These are phyloP conservation scores for Nixonia krombeini DNA, from an alignment of 1,140 invertebrate species.

Conservation along the genomic window DNA sequence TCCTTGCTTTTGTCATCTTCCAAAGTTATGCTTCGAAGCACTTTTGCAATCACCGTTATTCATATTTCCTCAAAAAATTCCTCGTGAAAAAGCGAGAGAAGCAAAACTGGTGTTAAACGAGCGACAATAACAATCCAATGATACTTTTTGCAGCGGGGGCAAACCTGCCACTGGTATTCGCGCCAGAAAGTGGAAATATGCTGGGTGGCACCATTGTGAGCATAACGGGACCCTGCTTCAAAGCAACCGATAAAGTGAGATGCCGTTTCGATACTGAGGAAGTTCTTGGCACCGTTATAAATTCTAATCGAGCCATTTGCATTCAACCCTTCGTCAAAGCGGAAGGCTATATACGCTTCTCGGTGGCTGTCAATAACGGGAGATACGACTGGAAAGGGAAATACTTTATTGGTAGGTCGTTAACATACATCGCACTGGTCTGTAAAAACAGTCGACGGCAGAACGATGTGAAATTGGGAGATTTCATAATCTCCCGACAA, in stretches of 20 bases:
- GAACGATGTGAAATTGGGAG: too few relatives aligned
- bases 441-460: too few relatives aligned
- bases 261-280: constrained; percentile 87
- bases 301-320: constrained; percentile 88
- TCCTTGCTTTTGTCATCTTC: too few relatives aligned
- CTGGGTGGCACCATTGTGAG: constrained; percentile 94
- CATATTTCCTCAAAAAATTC: too few relatives aligned
- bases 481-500: too few relatives aligned
- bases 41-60: too few relatives aligned
- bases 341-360: constrained; percentile 91
- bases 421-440: too few relatives aligned
- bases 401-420: constrained; percentile 84
- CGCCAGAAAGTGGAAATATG: constrained; percentile 96
- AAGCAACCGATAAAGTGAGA: constrained; percentile 79
- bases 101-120: too few relatives aligned
- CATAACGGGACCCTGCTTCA: constrained; percentile 94
- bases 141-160: constrained; percentile 79
- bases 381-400: constrained; percentile 92
- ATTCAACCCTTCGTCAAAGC: constrained; percentile 90
- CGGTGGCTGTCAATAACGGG: constrained; percentile 87
- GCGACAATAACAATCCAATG: too few relatives aligned
- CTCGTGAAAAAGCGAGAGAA: too few relatives aligned
- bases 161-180: constrained; percentile 86
- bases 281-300: constrained; percentile 81
- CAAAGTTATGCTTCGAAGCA: too few relatives aligned